These are phyloP conservation scores for Tuta absoluta DNA, from an alignment of 2,888 invertebrate species.

Conservation along the genomic window DNA sequence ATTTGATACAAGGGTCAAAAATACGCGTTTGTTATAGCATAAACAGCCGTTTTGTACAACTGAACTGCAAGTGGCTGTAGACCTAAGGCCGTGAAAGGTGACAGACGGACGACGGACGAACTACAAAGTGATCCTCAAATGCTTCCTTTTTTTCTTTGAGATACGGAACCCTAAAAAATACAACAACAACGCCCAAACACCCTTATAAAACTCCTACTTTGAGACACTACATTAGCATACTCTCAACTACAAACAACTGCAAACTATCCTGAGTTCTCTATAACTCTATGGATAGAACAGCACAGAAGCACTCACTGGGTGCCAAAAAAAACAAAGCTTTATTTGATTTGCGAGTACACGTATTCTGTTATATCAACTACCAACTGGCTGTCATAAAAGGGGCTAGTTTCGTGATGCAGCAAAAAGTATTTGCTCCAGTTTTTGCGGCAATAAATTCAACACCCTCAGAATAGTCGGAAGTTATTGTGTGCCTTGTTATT, in stretches of 20 bases:
- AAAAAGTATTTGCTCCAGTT: slow-evolving; percentile 38
- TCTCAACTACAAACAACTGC: background rate
- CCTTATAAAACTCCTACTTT: too few relatives aligned
- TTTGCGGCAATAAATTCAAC: slow-evolving; percentile 37
- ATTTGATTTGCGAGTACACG: slow-evolving; percentile 51
- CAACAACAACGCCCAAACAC: too few relatives aligned
- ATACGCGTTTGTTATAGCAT: too few relatives aligned
- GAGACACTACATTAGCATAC: background rate
- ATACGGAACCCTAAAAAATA: too few relatives aligned
- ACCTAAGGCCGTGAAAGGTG: too few relatives aligned
- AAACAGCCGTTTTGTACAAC: too few relatives aligned
- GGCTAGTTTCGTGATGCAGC: slow-evolving; percentile 27
- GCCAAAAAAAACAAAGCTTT: slow-evolving; percentile 43
- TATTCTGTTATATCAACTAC: slow-evolving; percentile 34
- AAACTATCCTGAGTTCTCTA: too few relatives aligned
- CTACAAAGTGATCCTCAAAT: too few relatives aligned
- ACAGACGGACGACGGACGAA: too few relatives aligned
- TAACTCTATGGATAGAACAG: slow-evolving; percentile 20
- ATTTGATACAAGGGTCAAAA: too few relatives aligned
- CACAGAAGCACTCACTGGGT: slow-evolving; percentile 16
- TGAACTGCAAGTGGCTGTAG: too few relatives aligned
- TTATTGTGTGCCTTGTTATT: slow-evolving; percentile 32
- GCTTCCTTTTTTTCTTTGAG: too few relatives aligned
- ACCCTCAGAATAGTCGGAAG: slow-evolving; percentile 33
- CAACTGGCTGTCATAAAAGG: slow-evolving; percentile 31